Percentiles rank a stretch among this genome's conserved stretches.
These are phyloP conservation scores for Plebejus melissa DNA, from an alignment of 2,888 invertebrate genomes.

Conservation along the genomic window DNA sequence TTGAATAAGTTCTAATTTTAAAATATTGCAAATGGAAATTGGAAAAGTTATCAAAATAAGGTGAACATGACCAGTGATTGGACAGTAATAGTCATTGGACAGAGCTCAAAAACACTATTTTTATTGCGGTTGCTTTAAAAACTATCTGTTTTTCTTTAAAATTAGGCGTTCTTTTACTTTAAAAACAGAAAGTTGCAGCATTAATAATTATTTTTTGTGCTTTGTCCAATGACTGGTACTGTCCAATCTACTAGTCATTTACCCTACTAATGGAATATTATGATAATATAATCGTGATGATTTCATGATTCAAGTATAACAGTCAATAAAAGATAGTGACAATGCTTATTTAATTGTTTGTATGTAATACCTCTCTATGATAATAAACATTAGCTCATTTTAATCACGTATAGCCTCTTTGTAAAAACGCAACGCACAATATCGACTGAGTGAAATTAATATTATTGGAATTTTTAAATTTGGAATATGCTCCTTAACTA, in stretches of 20 bases:
- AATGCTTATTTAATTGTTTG: not conserved
- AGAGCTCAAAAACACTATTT: no score
- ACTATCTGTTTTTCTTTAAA: no score
- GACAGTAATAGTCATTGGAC: no score
- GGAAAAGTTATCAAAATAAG: not conserved
- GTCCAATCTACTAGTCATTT: no score
- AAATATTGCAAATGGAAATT: not conserved
- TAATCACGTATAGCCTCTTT: slow-evolving; percentile 16
- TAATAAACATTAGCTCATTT: not conserved
- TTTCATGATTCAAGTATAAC: not conserved
- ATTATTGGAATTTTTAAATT: slow-evolving; percentile 15
- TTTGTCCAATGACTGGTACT: no score
- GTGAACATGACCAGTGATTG: no score
- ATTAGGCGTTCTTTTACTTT: no score
- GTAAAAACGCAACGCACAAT: slow-evolving; percentile 1
- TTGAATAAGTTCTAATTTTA: slow-evolving; percentile 13
- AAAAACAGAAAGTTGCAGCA: no score
- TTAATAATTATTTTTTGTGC: no score
- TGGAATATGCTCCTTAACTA: slow-evolving; percentile 2
- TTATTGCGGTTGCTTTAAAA: no score
- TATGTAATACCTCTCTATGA: not conserved
- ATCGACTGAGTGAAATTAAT: slow-evolving; percentile 2
- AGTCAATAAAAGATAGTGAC: not conserved
- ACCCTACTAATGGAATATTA: not conserved
- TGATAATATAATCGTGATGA: not conserved